Base-by-base conservation (phyloP, 1,140 invertebrate species). In the Pinna nobilis region DNA sequence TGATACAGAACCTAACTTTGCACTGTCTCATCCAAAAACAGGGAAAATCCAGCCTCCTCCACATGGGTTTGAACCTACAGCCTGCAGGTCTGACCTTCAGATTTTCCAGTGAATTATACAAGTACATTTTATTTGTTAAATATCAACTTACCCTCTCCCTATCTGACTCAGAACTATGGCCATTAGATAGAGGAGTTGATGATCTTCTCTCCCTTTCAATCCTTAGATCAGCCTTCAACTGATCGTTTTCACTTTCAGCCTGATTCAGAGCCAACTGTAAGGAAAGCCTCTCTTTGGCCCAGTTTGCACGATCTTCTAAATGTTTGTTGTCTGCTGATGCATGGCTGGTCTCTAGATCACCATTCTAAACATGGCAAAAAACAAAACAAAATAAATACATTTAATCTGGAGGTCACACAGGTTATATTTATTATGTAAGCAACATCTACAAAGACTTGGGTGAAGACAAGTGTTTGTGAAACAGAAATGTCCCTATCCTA, bases 231-330 rank as follows among this genome's bases (percentile, higher is more conserved):
- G 70, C 72, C 51, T 84, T 76, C 13, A 84, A 69, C 30, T 79
- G 71, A 13, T 82, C 80, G 9, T 85, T 80, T 49, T 86, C 82
- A 20, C 80, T 66, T 61, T 88, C 86, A 11, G 83, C 82, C 9
- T 82, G 75, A 65, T 84, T 81, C 1, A 88, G 79, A 6, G 82
- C 76, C 60, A 84, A 75, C 74, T 87, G 84, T 9, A 89, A 76
- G 0, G 79, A 78, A 11, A 84, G 77, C 63, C 84, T 76, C 69
- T 89, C 88, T 74, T 83, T 82, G 51, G 86, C 83, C 88, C 88
- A 89, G 5, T 80, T 65, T 11, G 82, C 82, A 47, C 86, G 72
- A 41, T 89, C 86, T 35, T 80, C 74, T 13, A 76, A 47, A 18
- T 75, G 73, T 33, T 47, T 49, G 28, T 66, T 63, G 2, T 41